Base-by-base conservation (phyloP, 2,113 vertebrate genomes). In the Lepidiolamprologus cunningtoni region DNA sequence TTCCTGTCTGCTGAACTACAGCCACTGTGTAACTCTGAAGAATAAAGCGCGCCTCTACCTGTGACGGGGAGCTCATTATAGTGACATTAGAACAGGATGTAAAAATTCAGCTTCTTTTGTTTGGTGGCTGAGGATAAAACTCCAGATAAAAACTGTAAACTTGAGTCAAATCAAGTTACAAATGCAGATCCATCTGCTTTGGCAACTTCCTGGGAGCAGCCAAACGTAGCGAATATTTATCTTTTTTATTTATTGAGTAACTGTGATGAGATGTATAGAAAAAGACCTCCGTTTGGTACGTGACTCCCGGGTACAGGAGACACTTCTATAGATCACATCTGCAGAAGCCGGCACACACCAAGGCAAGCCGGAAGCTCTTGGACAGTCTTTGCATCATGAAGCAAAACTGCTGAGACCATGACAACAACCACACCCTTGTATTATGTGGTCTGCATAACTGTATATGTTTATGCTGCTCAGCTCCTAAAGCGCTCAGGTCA, bases 361-460 rank as follows among this genome's bases (percentile, higher is more conserved):
- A 17, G 1, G 37, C 68, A 3, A 26, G 40, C 13, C 5, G 14
- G 23, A 26, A 28, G 68, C 21, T 47, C 0, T 47, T 3, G 40
- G 14, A 11, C 37, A 73, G 21, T 23, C 37, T 42, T 73, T 73
- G n/a, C 54, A 33, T 80, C 23, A 9, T 50, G 8, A 79, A 79
- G 57, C 5, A 2, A 61, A 37, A 73, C 40, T 73, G 68, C 40
- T 73, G 68, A 47, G 40, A 42, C 13, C 21, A 13, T 80, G 33
- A 53, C 78, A 73, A 73, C 21, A 73, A 26, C 14, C 13, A 26
- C 6, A 73, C 68, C 68, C 14, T 26, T 73, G 37, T 45, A 73
- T 73, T 73, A 73, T 73, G 68, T 73, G 68, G 68, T 45, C 68
- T 73, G 40, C 68, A 45, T 16, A 63, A 28, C 68, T 76, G 9